phyloP scores from a whole-genome alignment of 1,140 invertebrate genomes.

The Drosophila sulfurigaster region DNA sequence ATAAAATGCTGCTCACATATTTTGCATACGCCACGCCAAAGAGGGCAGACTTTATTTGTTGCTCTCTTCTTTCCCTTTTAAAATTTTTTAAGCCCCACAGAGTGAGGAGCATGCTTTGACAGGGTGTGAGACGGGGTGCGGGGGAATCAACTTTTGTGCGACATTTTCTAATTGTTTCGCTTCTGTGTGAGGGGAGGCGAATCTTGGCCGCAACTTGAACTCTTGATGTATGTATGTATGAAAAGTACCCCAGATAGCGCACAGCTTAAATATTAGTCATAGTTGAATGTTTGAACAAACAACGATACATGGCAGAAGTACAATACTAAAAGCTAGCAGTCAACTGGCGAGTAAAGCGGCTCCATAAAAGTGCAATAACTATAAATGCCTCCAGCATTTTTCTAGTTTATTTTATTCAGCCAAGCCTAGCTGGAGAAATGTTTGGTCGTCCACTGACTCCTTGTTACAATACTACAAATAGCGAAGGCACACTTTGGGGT shows the following conservation, averaged over 20 bases:
- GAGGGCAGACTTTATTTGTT: neutral
- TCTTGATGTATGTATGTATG: slow-evolving; percentile 19
- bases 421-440: neutral
- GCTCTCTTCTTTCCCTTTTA: slow-evolving; percentile 6
- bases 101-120: neutral
- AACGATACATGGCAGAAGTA: slow-evolving; percentile 3
- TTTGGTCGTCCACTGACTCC: slow-evolving; percentile 14
- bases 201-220: slow-evolving; percentile 60
- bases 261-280: slow-evolving; percentile 25
- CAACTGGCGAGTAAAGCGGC: slow-evolving; percentile 21
- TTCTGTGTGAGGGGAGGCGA: slow-evolving; percentile 23
- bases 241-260: neutral
- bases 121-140: neutral
- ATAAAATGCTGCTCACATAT: slow-evolving; percentile 19
- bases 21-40: slow-evolving; percentile 5
- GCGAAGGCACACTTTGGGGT: slow-evolving; percentile 23
- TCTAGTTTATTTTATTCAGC: slow-evolving; percentile 37
- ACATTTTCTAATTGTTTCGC: slow-evolving; percentile 42
- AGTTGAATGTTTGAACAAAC: slow-evolving; percentile 37
- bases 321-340: slow-evolving; percentile 30
- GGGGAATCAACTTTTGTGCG: slow-evolving; percentile 15
- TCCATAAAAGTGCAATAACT: slow-evolving; percentile 44
- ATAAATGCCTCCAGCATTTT: slow-evolving; percentile 43
- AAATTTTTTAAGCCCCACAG: slow-evolving; percentile 27
- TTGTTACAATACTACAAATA: slow-evolving; percentile 25